Evolutionary conservation across 1,140 invertebrate species (phyloP), one percentile per base, ranked within the genome.

Genomic region (Diachasmimorpha longicaudata): DNA sequence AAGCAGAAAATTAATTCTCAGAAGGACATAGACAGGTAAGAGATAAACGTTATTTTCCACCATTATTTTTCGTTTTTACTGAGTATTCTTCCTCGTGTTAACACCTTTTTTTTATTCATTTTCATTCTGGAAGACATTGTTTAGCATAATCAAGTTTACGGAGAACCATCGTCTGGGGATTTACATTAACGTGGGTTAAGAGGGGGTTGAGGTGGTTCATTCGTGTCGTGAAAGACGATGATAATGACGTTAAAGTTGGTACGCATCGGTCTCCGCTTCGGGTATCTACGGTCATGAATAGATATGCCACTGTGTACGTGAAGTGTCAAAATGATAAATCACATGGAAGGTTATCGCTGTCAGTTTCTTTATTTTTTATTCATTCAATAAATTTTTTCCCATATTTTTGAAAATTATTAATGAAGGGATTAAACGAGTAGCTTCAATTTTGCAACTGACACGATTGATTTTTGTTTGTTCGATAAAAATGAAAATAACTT

Each of bases 131-230:
- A 19, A 11, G 58, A 63, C 23, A 63, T 63, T 63, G 58, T 25
- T 63, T 63, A 63, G 23, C 58, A 63, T 63, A 63, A 63, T 63
- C 58, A 31, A 63, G 58, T 63, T 63, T 63, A 63, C 58, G 58
- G 58, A 63, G 58, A 63, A 63, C 5, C 58, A 23, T 25, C 23
- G 58, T 63, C 14, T 63, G 23, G 23, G 23, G 58, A 25, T 63
- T 25, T 63, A 23, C 58, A 63, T 63, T 63, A 5, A 23, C 23
- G 48, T 23, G 58, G 11, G 23, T 25, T 63, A 63, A 63, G 19
- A 63, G 58, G 23, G 23, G 3, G 58, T 63, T 25, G 10, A 63
- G 48, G n/a, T 16, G n/a, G 48, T 14, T 52, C 48, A 52, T 52
- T 52, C n/a, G 48, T 19, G 48, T 63, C 58, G 21, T 63, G 19